Base-by-base conservation (phyloP, 2,888 invertebrate genomes). In the Oxystoma pomonae region DNA sequence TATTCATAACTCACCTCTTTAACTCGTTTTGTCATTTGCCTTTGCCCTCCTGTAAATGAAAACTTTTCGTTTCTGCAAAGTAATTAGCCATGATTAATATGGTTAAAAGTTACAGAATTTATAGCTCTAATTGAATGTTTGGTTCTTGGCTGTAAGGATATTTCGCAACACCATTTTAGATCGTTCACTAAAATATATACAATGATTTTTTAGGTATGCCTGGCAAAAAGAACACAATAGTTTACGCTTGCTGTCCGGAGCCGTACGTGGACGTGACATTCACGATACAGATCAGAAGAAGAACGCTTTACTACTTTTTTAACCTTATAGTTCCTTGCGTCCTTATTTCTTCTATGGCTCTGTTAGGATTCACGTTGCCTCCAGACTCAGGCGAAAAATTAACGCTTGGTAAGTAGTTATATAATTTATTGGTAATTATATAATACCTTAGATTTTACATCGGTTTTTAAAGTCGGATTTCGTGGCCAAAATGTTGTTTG, bases 321-420 rank as follows among this genome's bases (percentile, higher is more conserved):
- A 99, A 99, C 85, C 89, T 99, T 81, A 98, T 99, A 82, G 96
- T 99, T 79, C 99, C 99, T 71, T 98, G 98, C 82, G 96, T 98
- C 78, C 88, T 99, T 80, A 98, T 99, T 80, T 96, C 98, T 73
- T 96, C 98, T 74, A 97, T 98, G 95, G 97, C 98, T 70, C 89
- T 99, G 73, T 87, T 99, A 74, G 96, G 98, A 74, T 99, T 99
- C 85, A 96, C 98, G 71, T 85, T 99, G 80, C 98, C 99, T 74
- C 98, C 98, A 71, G 98, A 99, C 83, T 98, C 98, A 70, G 98
- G 99, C 78, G 99, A 99, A 84, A 99, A 99, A 83, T 89, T 99
- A 74, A 98, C 98, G 72, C 86, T 99, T 81, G 78, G 67, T 67
- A 67, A 35, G n/a, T n/a, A n/a, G n/a, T n/a, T n/a, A n/a, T n/a